phyloP scores from a whole-genome alignment of 2,888 invertebrate genomes.

The Crepidodera aurea region DNA sequence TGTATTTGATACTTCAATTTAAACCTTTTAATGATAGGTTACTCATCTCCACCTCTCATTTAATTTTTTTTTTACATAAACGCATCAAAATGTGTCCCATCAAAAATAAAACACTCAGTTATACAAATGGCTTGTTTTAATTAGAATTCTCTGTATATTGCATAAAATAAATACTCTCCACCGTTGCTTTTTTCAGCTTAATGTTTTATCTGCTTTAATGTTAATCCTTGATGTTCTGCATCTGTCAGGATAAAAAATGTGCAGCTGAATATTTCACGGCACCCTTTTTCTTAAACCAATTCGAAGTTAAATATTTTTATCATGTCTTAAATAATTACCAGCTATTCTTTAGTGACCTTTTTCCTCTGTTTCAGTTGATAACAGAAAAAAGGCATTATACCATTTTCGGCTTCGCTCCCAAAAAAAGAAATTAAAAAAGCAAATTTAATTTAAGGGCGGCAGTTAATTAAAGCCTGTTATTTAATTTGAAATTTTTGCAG shows the following conservation, averaged over 20 bases:
- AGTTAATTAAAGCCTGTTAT: constrained; percentile 36
- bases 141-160: too few species aligned
- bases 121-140: too few species aligned
- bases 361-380: constrained; percentile 24
- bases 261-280: constrained; percentile 1
- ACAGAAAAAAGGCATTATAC: constrained; percentile 24
- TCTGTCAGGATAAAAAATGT: constrained; percentile 19
- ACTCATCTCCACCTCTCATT: too few species aligned
- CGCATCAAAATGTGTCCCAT: too few species aligned
- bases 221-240: constrained; percentile 12
- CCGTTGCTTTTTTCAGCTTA: not conserved
- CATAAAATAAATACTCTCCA: not conserved
- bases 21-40: too few species aligned
- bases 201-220: not conserved
- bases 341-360: constrained; percentile 24
- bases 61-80: too few species aligned
- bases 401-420: constrained; percentile 25
- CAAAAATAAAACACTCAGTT: too few species aligned
- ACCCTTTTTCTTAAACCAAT: constrained; percentile 21
- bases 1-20: too few species aligned
- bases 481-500: constrained; percentile 37
- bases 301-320: constrained; percentile 26
- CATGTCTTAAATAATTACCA: constrained; percentile 23
- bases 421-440: constrained; percentile 36
- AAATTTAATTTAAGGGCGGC: constrained; percentile 34